Base-by-base conservation (phyloP, 2,888 invertebrate species). In the Orchesella flavescens region DNA sequence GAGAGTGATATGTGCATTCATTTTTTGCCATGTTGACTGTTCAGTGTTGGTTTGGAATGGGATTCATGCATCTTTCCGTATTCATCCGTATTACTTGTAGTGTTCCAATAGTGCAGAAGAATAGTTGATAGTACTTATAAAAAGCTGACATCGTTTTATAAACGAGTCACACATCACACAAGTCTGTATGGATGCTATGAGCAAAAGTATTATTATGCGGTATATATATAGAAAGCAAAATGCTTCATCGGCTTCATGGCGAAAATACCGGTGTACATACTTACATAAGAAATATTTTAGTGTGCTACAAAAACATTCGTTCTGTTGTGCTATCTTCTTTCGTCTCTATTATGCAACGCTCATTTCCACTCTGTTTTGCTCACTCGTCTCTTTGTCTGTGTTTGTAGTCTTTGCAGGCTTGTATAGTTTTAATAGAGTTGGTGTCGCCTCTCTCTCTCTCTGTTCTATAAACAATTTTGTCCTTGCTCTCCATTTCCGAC, bases 401-500 rank as follows among this genome's bases (percentile, higher is more conserved):
- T 53, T 15, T 34, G 12, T 49, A 49, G 15, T 23, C 7, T 34
- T 74, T 7, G 46, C 19, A 66, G n/a, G 59, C 59, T 59, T n/a
- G n/a, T n/a, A 34, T 44, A 49, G 49, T 49, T 49, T 66, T n/a
- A 49, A n/a, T 17, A 65, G 15, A 65, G 65, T 65, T 43, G 23
- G 75, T 76, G 76, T 76, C 76, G 66, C 57, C 71, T 61, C 63
- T 71, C 34, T 75, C 71, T 61, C 63, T 71, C 34, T 75, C 46
- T 69, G 75, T 63, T 75, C 76, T 59, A 83, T 75, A 83, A 84
- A 84, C 81, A 84, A 81, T 34, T 81, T 80, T 81, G 84, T 76
- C 84, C 84, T 84, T 84, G 84, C 77, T 84, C 84, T 81, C 84
- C 76, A 84, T 84, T 84, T 79, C 84, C 84, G 72, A 76, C 74